phyloP scores from a whole-genome alignment of 2,888 invertebrate genomes.

The Crematogaster levior region DNA sequence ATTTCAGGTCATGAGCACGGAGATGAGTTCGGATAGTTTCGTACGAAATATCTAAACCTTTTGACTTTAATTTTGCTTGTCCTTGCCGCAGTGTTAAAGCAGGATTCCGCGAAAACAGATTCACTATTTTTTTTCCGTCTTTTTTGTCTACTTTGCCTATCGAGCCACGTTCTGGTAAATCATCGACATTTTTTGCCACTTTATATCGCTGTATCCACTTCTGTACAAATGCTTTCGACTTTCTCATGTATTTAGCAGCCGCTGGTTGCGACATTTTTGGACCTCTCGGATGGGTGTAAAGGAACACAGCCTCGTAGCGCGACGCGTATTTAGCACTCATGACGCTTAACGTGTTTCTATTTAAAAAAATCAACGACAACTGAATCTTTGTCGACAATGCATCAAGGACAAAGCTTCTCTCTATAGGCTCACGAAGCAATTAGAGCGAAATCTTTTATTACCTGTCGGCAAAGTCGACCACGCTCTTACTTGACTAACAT shows the following conservation, averaged over 20 bases:
- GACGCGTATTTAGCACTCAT: too few species aligned
- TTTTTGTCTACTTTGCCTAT: neutral
- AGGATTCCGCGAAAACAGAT: too few species aligned
- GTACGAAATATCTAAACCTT: slow-evolving; percentile 7
- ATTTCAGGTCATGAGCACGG: too few species aligned
- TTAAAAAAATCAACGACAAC: slow-evolving; percentile 7
- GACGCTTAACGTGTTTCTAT: too few species aligned
- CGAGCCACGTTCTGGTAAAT: neutral
- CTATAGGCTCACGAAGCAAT: neutral
- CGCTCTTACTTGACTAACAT: slow-evolving; percentile 1
- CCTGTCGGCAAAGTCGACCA: neutral
- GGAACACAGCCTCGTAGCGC: too few species aligned
- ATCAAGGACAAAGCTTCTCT: neutral
- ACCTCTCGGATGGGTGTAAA: neutral
- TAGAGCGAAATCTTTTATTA: neutral
- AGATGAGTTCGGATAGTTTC: neutral
- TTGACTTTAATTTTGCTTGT: slow-evolving; percentile 1
- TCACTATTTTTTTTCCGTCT: neutral
- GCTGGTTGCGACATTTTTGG: slow-evolving; percentile 12
- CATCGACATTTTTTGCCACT: neutral
- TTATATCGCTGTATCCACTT: neutral
- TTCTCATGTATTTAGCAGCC: neutral
- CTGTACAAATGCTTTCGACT: neutral
- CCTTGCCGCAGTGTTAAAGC: slow-evolving; percentile 9
- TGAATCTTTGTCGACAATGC: slow-evolving; percentile 5